These are phyloP conservation scores for Ctenicera cuprea DNA, from an alignment of 2,888 invertebrate genomes.

Conservation along the genomic window DNA sequence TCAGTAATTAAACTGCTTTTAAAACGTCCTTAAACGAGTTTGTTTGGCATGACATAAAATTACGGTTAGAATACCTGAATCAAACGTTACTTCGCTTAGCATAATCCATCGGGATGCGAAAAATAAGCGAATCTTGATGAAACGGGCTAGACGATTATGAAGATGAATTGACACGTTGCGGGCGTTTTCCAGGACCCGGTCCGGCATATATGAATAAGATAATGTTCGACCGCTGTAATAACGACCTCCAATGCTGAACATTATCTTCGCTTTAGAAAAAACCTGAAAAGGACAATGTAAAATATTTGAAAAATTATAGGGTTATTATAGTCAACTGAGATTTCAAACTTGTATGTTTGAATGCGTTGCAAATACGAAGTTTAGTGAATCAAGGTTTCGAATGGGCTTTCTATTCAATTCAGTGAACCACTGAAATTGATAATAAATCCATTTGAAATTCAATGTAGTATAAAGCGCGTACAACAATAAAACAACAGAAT, in stretches of 20 bases:
- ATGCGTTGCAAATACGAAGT: constrained; percentile 1
- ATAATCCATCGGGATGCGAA: constrained; percentile 84
- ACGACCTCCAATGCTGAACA: constrained; percentile 78
- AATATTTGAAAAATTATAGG: background rate
- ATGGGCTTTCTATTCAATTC: background rate
- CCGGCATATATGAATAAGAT: constrained; percentile 77
- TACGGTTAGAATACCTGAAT: constrained; percentile 73
- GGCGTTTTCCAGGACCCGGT: constrained; percentile 78
- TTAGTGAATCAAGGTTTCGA: background rate
- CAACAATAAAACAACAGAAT: too few species aligned
- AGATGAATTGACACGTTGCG: constrained; percentile 82
- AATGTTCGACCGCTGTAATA: constrained; percentile 76
- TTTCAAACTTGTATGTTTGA: constrained; percentile 2
- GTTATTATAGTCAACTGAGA: constrained; percentile 12
- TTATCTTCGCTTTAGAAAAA: constrained; percentile 79
- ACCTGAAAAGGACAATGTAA: constrained; percentile 71
- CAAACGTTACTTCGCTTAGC: constrained; percentile 81
- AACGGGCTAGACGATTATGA: constrained; percentile 78
- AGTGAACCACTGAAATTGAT: background rate
- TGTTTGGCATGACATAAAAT: constrained; percentile 6
- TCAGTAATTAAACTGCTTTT: constrained; percentile 30
- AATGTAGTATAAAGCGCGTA: background rate
- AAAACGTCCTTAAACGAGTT: constrained; percentile 21
- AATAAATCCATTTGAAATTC: constrained; percentile 8
- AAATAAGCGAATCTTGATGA: constrained; percentile 78